Percentiles rank a stretch among this genome's conserved stretches.
These are phyloP conservation scores for Erpetoichthys calabaricus DNA, from an alignment of 2,797 vertebrate genomes.

Conservation along the genomic window DNA sequence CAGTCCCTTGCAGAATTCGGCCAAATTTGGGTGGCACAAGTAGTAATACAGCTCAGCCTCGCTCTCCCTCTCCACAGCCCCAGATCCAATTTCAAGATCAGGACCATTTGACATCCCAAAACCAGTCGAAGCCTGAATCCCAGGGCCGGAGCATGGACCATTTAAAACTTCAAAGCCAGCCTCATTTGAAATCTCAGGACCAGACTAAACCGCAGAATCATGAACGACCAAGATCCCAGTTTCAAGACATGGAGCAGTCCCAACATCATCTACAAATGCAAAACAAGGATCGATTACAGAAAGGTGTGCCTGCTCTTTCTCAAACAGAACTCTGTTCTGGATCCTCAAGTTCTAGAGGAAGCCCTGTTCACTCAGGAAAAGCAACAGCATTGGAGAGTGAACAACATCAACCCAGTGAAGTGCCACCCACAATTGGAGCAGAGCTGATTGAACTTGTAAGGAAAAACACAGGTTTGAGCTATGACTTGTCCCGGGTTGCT, in stretches of 20 bases:
- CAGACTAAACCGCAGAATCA: no score
- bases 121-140: constrained; percentile 41
- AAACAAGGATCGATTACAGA: constrained; percentile 17
- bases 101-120: constrained; percentile 17
- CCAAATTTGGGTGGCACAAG: constrained; percentile 20
- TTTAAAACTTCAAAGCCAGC: no score
- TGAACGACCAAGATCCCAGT: constrained; percentile 32
- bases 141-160: no score
- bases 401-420: constrained; percentile 20
- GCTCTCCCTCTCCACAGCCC: constrained; percentile 15
- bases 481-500: constrained; percentile 84
- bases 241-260: constrained; percentile 28
- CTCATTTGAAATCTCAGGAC: no score
- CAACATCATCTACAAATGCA: constrained; percentile 18
- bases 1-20: constrained; percentile 72
- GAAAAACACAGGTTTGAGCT: constrained; percentile 86
- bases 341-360: constrained; percentile 29
- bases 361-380: constrained; percentile 29
- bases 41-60: constrained; percentile 5
- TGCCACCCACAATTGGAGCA: constrained; percentile 72
- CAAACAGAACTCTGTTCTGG: constrained; percentile 19
- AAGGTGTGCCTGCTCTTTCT: constrained; percentile 24
- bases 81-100: constrained; percentile 24
- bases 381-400: constrained; percentile 11
- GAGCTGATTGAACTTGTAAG: constrained; percentile 91